Conservation (phyloP, 2,113 vertebrate species). For the Eurystomus gularis region DNA sequence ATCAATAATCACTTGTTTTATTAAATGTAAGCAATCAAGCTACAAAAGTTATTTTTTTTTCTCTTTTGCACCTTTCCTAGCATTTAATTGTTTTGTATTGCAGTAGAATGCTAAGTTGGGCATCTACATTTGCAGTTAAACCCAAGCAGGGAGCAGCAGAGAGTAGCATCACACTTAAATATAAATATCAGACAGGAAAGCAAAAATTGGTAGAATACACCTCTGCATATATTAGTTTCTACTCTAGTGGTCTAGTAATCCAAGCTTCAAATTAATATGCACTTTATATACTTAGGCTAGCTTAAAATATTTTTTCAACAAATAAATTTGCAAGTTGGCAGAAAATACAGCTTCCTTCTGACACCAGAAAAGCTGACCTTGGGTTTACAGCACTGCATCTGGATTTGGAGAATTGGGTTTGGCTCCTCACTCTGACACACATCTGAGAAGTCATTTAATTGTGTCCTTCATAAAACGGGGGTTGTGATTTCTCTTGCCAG, state of each 20-base stretch:
- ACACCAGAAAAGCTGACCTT: not conserved
- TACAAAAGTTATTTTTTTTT: not conserved
- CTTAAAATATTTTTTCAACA: not conserved
- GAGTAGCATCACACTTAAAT: not conserved
- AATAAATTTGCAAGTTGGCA: not conserved
- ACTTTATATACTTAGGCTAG: not conserved
- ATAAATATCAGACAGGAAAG: not conserved
- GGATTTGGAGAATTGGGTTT: not conserved
- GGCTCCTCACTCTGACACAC: accelerated
- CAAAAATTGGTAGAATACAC: not conserved
- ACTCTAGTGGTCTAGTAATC: not conserved
- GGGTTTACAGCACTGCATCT: not conserved
- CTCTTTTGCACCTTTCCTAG: not conserved
- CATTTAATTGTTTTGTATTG: not conserved
- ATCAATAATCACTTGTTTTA: not conserved
- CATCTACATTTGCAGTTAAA: not conserved
- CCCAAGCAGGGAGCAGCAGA: not conserved
- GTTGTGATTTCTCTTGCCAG: not conserved
- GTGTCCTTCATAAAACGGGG: not conserved
- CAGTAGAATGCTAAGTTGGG: not conserved
- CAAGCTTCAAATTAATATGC: not conserved
- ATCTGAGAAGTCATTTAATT: not conserved
- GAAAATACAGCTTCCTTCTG: not conserved
- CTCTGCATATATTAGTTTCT: not conserved
- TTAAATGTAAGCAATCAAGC: not conserved